A percentile compares a stretch with the other conserved stretches of the same genome.
These are phyloP conservation scores for Procapra przewalskii DNA, from an alignment of 2,113 vertebrate genomes.

Conservation along the genomic window DNA sequence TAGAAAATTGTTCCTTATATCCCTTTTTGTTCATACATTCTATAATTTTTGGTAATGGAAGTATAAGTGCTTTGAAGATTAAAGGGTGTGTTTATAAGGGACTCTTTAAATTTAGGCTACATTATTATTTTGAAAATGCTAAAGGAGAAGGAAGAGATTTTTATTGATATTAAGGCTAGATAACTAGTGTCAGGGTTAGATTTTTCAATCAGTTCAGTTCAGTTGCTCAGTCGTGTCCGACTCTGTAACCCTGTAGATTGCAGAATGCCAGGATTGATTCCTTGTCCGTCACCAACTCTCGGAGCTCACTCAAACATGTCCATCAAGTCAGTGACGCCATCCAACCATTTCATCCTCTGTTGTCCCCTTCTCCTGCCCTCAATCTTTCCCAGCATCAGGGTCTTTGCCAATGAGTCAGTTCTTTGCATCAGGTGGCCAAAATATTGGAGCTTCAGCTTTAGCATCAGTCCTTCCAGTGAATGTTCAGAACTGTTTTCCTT, in stretches of 20 bases:
- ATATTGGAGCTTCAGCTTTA: not conserved
- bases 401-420: not conserved
- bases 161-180: not conserved
- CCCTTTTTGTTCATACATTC: not conserved
- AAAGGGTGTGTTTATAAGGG: not conserved
- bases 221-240: not conserved
- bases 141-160: not conserved
- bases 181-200: not conserved
- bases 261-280: not conserved
- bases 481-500: not conserved
- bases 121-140: not conserved
- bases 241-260: fast-evolving
- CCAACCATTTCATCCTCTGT: not conserved
- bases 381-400: not conserved
- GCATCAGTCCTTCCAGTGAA: not conserved
- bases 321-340: not conserved
- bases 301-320: not conserved
- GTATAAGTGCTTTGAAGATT: not conserved
- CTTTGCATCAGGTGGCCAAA: not conserved
- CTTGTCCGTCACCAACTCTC: not conserved
- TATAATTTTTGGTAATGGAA: not conserved
- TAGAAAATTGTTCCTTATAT: not conserved
- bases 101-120: not conserved
- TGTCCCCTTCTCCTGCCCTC: not conserved
- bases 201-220: not conserved